Conservation (phyloP, 2,888 invertebrate genomes). For the Disparrhopalites patrizii region DNA sequence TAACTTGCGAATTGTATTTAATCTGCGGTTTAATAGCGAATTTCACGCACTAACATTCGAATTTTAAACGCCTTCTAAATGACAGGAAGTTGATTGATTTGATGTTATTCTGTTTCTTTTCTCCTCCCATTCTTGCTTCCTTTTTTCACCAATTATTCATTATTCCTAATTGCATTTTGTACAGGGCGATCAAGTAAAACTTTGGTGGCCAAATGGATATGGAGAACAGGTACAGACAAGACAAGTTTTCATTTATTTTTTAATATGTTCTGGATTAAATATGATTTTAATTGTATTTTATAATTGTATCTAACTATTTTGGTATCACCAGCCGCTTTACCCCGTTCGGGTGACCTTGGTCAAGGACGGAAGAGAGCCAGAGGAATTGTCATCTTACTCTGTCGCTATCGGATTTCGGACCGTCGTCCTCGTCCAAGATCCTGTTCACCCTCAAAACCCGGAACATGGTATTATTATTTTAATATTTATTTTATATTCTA, state of each 20-base stretch:
- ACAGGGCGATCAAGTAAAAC: conserved; percentile 53
- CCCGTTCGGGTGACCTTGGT: conserved; percentile 58
- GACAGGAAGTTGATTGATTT: too few species aligned
- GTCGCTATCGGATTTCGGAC: conserved; percentile 79
- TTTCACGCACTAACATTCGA: too few species aligned
- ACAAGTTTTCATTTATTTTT: conserved; percentile 46
- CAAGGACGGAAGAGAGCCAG: neutral
- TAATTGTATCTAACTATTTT: too few species aligned
- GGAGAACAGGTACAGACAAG: conserved; percentile 73
- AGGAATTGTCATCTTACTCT: conserved; percentile 50
- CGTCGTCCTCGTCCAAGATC: conserved; percentile 73
- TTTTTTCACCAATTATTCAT: too few species aligned
- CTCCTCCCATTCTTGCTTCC: too few species aligned
- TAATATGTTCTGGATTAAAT: neutral
- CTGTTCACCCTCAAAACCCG: conserved; percentile 51
- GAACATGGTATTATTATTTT: neutral
- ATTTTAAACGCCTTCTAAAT: too few species aligned
- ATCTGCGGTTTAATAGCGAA: too few species aligned
- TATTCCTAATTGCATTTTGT: neutral
- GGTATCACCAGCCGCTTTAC: conserved; percentile 60
- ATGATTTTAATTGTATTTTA: conserved; percentile 1
- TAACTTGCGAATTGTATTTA: too few species aligned
- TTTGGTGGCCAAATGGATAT: conserved; percentile 96
- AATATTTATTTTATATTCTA: neutral
- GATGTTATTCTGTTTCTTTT: too few species aligned